These are phyloP conservation scores for Reticulitermes speratus DNA, from an alignment of 1,140 invertebrate species.

Conservation along the genomic window DNA sequence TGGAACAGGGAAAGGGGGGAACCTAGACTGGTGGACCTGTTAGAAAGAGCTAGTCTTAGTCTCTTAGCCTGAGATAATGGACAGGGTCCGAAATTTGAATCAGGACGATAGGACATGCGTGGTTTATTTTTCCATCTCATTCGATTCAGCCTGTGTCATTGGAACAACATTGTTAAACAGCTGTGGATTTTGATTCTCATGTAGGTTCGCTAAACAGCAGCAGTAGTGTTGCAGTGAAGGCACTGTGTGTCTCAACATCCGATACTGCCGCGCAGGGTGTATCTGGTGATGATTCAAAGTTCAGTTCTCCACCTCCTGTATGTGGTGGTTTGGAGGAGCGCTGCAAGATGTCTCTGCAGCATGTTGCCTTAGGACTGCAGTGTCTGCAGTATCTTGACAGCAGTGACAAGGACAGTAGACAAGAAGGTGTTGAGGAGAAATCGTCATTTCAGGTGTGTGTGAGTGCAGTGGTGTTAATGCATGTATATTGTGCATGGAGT, in stretches of 20 bases:
- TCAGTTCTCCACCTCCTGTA: slow-evolving; percentile 14
- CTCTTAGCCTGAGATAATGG: no score
- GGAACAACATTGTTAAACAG: no score
- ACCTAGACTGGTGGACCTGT: no score
- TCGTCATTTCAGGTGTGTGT: not conserved
- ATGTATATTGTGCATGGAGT: no score
- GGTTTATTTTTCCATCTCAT: no score
- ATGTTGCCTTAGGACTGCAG: slow-evolving; percentile 63
- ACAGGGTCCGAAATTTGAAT: no score
- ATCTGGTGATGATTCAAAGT: not conserved
- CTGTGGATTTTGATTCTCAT: no score
- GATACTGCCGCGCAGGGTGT: not conserved
- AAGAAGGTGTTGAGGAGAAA: not conserved
- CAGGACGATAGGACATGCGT: no score
- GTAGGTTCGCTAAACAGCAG: slow-evolving; percentile 36
- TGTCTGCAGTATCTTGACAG: slow-evolving; percentile 64
- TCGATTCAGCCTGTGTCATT: no score
- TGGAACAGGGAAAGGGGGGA: no score
- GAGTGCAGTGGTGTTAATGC: no score
- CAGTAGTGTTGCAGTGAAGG: slow-evolving; percentile 47
- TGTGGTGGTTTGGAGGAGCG: slow-evolving; percentile 56
- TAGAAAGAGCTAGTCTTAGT: no score
- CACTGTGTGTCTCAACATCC: slow-evolving; percentile 39
- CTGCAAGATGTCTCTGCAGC: slow-evolving; percentile 63
- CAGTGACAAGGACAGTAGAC: slow-evolving; percentile 15